phyloP scores from a whole-genome alignment of 2,113 vertebrate genomes.

The Aptenodytes patagonicus region DNA sequence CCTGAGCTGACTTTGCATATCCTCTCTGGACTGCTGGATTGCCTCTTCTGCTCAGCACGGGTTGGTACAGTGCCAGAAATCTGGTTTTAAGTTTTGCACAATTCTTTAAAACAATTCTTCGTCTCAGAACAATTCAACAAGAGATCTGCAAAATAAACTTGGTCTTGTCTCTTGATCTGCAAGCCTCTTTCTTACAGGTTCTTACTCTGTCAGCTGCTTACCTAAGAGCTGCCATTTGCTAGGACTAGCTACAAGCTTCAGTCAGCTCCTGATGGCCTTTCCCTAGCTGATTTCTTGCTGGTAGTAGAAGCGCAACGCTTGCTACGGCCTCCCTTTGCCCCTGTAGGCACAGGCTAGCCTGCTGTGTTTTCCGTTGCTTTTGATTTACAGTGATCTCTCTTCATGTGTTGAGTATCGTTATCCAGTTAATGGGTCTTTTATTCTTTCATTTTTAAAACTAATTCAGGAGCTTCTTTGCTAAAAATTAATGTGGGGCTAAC shows the following conservation, averaged over 20 bases:
- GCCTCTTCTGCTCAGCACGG: conserved; percentile 19
- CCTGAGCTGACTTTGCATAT: neutral
- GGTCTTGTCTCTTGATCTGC: neutral
- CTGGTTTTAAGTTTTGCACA: conserved; percentile 12
- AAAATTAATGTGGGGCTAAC: accelerated
- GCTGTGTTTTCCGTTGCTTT: neutral
- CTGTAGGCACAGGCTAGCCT: neutral
- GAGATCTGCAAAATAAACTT: neutral
- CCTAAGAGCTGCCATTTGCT: neutral
- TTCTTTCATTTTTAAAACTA: neutral
- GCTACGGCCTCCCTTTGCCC: neutral
- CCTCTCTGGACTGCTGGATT: neutral
- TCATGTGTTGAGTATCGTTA: neutral
- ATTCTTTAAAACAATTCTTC: neutral
- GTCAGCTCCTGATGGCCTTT: neutral
- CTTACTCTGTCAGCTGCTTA: neutral
- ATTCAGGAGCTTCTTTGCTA: neutral
- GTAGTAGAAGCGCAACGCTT: neutral
- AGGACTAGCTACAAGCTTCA: neutral
- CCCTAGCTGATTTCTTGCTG: neutral
- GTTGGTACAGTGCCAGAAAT: conserved; percentile 29
- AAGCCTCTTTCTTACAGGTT: neutral
- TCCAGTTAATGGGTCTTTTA: neutral
- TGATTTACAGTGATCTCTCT: neutral
- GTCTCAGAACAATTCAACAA: neutral